Conservation (phyloP, 2,888 invertebrate genomes). For the Schrankia costaestrigalis region DNA sequence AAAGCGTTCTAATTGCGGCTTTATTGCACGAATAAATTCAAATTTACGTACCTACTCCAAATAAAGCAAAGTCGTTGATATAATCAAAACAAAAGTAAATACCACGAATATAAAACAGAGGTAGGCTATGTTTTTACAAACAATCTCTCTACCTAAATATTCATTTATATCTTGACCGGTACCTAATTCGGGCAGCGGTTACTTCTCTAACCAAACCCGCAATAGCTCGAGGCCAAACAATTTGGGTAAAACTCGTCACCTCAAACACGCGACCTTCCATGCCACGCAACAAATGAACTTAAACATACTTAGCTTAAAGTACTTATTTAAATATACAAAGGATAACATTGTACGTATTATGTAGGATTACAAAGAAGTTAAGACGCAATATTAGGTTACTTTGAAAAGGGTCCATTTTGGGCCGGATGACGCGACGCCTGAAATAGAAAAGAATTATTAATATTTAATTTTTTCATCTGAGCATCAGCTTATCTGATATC, state of each 20-base stretch:
- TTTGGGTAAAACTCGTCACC: constrained; percentile 12
- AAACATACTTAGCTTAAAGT: constrained; percentile 10
- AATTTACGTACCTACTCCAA: no score
- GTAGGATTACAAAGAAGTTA: constrained; percentile 26
- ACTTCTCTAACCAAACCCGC: constrained; percentile 18
- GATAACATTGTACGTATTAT: constrained; percentile 14
- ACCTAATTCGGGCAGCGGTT: constrained; percentile 19
- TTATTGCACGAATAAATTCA: no score
- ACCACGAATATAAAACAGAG: no score
- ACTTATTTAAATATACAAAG: constrained; percentile 22
- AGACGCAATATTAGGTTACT: constrained; percentile 23
- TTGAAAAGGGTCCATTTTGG: constrained; percentile 23
- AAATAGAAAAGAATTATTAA: constrained; percentile 25
- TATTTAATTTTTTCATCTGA: no score
- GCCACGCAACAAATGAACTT: constrained; percentile 18
- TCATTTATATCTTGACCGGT: constrained; percentile 4
- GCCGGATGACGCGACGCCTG: constrained; percentile 14
- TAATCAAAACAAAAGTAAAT: no score
- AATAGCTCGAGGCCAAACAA: constrained; percentile 18
- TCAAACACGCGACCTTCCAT: constrained; percentile 17
- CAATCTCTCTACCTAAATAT: neutral
- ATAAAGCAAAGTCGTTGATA: no score
- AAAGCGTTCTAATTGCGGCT: no score
- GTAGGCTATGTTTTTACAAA: neutral
- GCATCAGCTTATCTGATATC: no score